Base-by-base conservation (phyloP, 2,888 invertebrate species). In the Polietes domitor region DNA sequence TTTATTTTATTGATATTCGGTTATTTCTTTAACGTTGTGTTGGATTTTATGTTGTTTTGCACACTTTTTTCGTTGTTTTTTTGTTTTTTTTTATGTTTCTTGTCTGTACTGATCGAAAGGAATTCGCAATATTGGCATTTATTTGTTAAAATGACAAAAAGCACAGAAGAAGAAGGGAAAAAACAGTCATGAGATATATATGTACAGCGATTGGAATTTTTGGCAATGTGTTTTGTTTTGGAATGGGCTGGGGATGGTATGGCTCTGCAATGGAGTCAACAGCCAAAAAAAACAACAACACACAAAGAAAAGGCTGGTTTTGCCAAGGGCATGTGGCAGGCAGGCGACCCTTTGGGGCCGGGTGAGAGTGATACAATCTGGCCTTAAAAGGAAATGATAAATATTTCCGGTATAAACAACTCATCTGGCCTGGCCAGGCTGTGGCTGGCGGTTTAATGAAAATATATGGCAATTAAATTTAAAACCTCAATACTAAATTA, bases 331-430 rank as follows among this genome's bases (percentile, higher is more conserved):
- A 26, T 1, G 15, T 1, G 58, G 17, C 53, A 21, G 17, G 5
- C 17, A 15, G 55, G 43, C 43, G 43, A 43, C 10, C 3, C 43
- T 55, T 1, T 4, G 50, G n/a, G 2, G 19, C 2, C 4, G 55
- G n/a, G n/a, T n/a, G n/a, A n/a, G n/a, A n/a, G 17, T 37, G 10
- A 37, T 37, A 37, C 7, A 26, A 26, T 4, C 4, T 15, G 58
- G 26, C 24, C 15, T 24, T 24, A 24, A 58, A 58, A 15, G 58
- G 15, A 58, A 53, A 53, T 53, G 15, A 24, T 58, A 26, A 58
- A 58, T 26, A 58, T 58, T 58, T 58, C 58, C 58, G 58, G 58
- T 58, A 58, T 58, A 58, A n/a, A 50, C 15, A 47, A 15, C 53
- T 17, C 10, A 15, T 7, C 47, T 12, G 47, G 2, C n/a, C 2